Percentiles rank a stretch among this genome's conserved stretches.
Conservation (phyloP, 1,140 invertebrate genomes). For the Drosophila lacteicornis region DNA sequence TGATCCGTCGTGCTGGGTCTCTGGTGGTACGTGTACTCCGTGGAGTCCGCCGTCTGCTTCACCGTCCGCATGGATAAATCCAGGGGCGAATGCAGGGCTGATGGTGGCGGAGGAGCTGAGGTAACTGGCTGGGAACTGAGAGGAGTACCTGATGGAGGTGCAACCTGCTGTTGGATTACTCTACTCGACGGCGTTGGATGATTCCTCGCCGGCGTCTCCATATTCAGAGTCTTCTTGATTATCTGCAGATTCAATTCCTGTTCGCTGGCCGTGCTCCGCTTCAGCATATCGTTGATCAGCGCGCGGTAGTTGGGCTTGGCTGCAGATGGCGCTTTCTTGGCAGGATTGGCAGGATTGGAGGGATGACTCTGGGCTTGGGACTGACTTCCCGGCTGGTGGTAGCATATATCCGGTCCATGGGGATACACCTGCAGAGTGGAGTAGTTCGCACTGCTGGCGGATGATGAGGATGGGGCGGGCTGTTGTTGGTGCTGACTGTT, state of each 20-base stretch:
- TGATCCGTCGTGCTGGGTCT: constrained; percentile 14
- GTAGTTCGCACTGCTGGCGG: constrained; percentile 46
- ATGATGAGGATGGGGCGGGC: constrained; percentile 25
- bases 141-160: neutral
- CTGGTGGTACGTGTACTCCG: constrained; percentile 88
- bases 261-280: constrained; percentile 74
- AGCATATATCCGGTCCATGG: constrained; percentile 72
- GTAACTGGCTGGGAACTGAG: constrained; percentile 16
- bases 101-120: constrained; percentile 61
- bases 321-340: constrained; percentile 42
- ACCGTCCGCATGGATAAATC: constrained; percentile 94
- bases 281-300: constrained; percentile 73
- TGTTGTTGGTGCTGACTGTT: constrained; percentile 19
- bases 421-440: constrained; percentile 70
- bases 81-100: constrained; percentile 88
- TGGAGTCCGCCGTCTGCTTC: constrained; percentile 93
- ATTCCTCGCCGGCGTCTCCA: constrained; percentile 46
- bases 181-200: constrained; percentile 3
- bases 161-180: constrained; percentile 6
- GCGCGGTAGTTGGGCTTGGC: constrained; percentile 77
- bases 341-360: neutral
- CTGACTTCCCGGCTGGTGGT: constrained; percentile 41
- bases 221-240: constrained; percentile 79
- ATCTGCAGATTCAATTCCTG: constrained; percentile 80
- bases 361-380: constrained; percentile 16